Percentiles rank a stretch among this genome's conserved stretches.
These are phyloP conservation scores for Digitonthophagus gazella DNA, from an alignment of 2,888 invertebrate species.

Conservation along the genomic window DNA sequence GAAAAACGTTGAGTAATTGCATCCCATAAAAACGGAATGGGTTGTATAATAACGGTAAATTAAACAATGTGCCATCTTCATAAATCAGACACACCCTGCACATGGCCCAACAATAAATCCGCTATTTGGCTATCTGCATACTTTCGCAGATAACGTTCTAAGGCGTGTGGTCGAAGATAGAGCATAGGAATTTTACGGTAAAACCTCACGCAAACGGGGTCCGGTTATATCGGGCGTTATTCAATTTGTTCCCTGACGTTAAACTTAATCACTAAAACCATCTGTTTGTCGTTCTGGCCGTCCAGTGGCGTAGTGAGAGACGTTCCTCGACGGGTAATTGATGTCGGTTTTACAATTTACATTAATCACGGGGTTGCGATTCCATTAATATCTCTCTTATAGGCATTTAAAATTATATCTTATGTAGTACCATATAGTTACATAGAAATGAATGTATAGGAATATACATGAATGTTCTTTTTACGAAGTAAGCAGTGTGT, in stretches of 20 bases:
- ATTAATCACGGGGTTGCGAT: background rate
- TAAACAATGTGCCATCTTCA: background rate
- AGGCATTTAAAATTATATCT: background rate
- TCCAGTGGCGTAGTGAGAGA: background rate
- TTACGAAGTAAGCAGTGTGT: too few relatives aligned
- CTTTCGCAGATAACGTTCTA: background rate
- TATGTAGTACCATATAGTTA: background rate
- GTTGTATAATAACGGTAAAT: background rate
- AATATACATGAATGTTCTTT: too few relatives aligned
- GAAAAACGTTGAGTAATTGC: background rate
- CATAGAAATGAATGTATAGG: too few relatives aligned
- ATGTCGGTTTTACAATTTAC: background rate
- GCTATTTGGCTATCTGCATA: background rate
- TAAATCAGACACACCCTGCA: background rate
- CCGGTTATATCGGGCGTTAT: conserved; percentile 1
- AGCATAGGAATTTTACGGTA: background rate
- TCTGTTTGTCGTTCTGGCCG: conserved; percentile 10
- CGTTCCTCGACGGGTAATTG: background rate
- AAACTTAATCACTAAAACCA: conserved; percentile 16
- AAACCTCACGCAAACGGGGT: background rate
- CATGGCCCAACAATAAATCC: background rate
- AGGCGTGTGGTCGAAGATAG: background rate
- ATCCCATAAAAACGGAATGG: background rate
- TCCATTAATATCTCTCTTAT: background rate
- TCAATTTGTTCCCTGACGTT: conserved; percentile 11